Evolutionary conservation across 2,888 invertebrate genomes (phyloP).

Genomic region (Drosophila bunnanda): DNA sequence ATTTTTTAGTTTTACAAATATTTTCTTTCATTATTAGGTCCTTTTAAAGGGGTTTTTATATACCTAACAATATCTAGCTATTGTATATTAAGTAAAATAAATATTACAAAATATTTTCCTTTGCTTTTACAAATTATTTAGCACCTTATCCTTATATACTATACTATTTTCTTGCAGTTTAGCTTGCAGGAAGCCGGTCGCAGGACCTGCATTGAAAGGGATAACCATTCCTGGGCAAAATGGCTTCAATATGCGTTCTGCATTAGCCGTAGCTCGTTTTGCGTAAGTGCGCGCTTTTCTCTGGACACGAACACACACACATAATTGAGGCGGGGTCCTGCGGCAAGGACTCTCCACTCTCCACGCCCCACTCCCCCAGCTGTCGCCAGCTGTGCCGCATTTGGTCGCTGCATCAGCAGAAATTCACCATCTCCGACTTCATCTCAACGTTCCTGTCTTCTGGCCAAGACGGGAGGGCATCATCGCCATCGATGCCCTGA

Average conservation of each 20-base stretch:
- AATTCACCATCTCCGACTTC: constrained; percentile 44
- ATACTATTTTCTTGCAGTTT: not conserved
- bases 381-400: constrained; percentile 73
- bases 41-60: not conserved
- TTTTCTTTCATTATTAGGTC: not conserved
- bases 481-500: constrained; percentile 58
- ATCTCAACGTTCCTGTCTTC: constrained; percentile 7
- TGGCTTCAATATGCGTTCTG: constrained; percentile 76
- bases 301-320: constrained; percentile 28
- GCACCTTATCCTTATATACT: too few species aligned
- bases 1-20: not conserved
- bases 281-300: constrained; percentile 66
- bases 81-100: not conserved
- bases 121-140: not conserved
- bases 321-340: constrained; percentile 68
- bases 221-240: constrained; percentile 70
- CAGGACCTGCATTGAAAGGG: constrained; percentile 52
- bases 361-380: constrained; percentile 60
- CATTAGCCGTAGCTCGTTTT: constrained; percentile 74
- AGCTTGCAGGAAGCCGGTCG: not conserved
- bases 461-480: constrained; percentile 52
- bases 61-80: not conserved
- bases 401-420: constrained; percentile 69
- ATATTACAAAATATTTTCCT: not conserved
- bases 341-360: constrained; percentile 49